A percentile compares a stretch with the other conserved stretches of the same genome.
Evolutionary conservation across 2,113 vertebrate genomes (phyloP).

Genomic region (Nicator chloris): DNA sequence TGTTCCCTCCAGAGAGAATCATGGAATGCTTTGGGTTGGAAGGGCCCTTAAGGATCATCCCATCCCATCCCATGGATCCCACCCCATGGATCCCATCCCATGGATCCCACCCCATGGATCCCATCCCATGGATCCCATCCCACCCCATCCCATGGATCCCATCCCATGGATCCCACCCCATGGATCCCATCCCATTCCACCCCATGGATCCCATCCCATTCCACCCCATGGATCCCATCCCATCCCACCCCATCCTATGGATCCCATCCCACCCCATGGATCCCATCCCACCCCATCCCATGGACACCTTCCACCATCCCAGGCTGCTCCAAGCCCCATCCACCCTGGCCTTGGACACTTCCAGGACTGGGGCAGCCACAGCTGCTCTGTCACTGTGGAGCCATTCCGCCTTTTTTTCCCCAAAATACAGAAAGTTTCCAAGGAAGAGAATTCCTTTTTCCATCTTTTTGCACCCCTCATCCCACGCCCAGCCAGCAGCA

Average conservation of each 20-base stretch:
- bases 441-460: not conserved
- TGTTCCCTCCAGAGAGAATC: not conserved
- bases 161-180: not conserved
- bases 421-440: not conserved
- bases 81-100: not conserved
- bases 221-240: no score
- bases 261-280: not conserved
- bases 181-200: not conserved
- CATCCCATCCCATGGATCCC: not conserved
- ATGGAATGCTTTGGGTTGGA: not conserved
- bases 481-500: not conserved
- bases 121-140: not conserved
- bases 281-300: not conserved
- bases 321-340: not conserved
- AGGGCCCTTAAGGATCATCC: not conserved
- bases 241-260: not conserved
- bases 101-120: no score
- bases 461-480: not conserved
- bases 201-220: not conserved
- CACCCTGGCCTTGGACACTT: not conserved
- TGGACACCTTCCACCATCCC: not conserved
- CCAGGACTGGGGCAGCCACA: not conserved
- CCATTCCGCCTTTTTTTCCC: not conserved
- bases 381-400: not conserved
- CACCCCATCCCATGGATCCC: not conserved